Conservation (phyloP, 2,797 vertebrate genomes). For the Simalia tracyae region DNA sequence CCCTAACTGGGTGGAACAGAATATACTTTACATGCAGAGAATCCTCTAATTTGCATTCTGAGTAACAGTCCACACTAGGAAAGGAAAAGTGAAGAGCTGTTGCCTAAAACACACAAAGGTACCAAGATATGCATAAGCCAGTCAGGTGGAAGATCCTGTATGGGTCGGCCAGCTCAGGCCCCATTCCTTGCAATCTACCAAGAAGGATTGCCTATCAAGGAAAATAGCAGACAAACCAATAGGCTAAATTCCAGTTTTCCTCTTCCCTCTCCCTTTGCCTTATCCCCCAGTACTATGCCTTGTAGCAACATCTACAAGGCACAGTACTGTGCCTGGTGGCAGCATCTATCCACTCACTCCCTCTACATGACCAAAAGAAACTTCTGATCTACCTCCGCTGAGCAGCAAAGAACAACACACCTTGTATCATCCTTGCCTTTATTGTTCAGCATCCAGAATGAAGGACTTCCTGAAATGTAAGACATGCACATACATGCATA, state of each 20-base stretch:
- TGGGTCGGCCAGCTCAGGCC: background rate
- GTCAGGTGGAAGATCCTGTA: background rate
- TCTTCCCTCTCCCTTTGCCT: background rate
- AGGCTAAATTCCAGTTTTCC: background rate
- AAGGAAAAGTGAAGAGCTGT: background rate
- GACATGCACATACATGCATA: background rate
- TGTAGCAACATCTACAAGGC: background rate
- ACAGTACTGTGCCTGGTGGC: too few relatives aligned
- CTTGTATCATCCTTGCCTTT: background rate
- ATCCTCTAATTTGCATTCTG: background rate
- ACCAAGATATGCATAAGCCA: background rate
- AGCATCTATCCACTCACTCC: background rate
- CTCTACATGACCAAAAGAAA: background rate
- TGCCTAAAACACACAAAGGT: background rate
- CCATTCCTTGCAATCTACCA: background rate
- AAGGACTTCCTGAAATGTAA: background rate
- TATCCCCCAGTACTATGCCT: background rate
- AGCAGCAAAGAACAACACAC: background rate
- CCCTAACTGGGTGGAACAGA: background rate
- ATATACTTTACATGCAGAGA: too few relatives aligned
- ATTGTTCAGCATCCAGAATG: background rate
- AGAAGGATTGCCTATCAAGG: background rate
- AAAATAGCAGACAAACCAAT: background rate
- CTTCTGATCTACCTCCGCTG: background rate
- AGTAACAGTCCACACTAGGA: background rate